Evolutionary conservation across 2,888 invertebrate species (phyloP).

Genomic region (Chloroclystis v-ata): DNA sequence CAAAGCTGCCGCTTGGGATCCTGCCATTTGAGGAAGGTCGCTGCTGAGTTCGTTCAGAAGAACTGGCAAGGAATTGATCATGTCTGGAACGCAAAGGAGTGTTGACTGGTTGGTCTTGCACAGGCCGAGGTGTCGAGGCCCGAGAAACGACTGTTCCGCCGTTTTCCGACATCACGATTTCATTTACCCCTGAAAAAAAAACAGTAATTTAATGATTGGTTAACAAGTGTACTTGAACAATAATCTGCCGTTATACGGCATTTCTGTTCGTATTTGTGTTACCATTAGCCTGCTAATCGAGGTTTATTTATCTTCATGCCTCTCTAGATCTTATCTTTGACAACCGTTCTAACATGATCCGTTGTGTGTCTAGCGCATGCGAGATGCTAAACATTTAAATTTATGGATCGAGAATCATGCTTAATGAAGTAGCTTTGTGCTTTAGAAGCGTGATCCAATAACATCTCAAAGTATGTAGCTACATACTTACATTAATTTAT

Average conservation of each 20-base stretch:
- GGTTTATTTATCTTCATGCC: constrained; percentile 48
- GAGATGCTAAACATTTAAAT: constrained; percentile 58
- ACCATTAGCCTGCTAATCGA: constrained; percentile 27
- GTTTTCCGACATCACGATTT: constrained; percentile 71
- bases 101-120: constrained; percentile 64
- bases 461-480: constrained; percentile 41
- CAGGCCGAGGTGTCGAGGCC: constrained; percentile 73
- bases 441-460: constrained; percentile 36
- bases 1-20: constrained; percentile 76
- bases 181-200: constrained; percentile 57
- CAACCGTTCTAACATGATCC: constrained; percentile 23
- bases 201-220: constrained; percentile 11
- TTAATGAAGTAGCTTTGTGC: constrained; percentile 66
- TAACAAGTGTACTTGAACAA: constrained; percentile 4
- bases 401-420: constrained; percentile 70
- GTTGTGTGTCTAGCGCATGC: constrained; percentile 23
- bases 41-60: constrained; percentile 67
- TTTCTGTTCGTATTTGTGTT: constrained; percentile 24
- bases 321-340: constrained; percentile 44
- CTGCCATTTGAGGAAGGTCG: constrained; percentile 74
- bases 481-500: constrained; percentile 67
- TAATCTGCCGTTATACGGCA: constrained; percentile 13
- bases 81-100: constrained; percentile 74
- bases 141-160: constrained; percentile 64
- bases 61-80: constrained; percentile 80